These are phyloP conservation scores for Flexamia atlantica DNA, from an alignment of 2,888 invertebrate species.

Conservation along the genomic window DNA sequence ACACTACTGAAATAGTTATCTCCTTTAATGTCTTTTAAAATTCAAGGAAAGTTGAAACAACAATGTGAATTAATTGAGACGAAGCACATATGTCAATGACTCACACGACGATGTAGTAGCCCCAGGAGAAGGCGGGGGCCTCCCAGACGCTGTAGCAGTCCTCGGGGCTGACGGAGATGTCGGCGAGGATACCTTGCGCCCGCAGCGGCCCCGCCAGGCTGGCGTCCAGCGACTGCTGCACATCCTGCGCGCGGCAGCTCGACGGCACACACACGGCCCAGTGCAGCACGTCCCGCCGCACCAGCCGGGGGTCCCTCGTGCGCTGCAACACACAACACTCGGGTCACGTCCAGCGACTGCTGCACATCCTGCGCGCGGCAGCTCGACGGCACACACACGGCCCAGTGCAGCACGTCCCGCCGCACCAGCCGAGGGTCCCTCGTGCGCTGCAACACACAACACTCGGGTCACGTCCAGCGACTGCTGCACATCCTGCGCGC, in stretches of 20 bases:
- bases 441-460: too few species aligned
- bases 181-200: slow-evolving; percentile 44
- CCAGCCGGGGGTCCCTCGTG: slow-evolving; percentile 20
- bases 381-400: too few species aligned
- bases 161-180: slow-evolving; percentile 36
- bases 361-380: too few species aligned
- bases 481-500: too few species aligned
- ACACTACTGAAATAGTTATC: too few species aligned
- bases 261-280: slow-evolving; percentile 62
- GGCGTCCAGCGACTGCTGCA: slow-evolving; percentile 43
- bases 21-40: too few species aligned
- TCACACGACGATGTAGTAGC: slow-evolving; percentile 61
- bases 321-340: slow-evolving; percentile 9
- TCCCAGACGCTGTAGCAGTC: slow-evolving; percentile 59
- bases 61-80: too few species aligned
- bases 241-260: slow-evolving; percentile 53
- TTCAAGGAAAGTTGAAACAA: too few species aligned
- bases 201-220: slow-evolving; percentile 28
- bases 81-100: background rate
- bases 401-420: too few species aligned
- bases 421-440: too few species aligned
- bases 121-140: slow-evolving; percentile 39
- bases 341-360: too few species aligned
- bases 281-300: slow-evolving; percentile 49
- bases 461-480: too few species aligned